Conservation (phyloP, 2,797 vertebrate species). For the Gadopsis bispinosus region DNA sequence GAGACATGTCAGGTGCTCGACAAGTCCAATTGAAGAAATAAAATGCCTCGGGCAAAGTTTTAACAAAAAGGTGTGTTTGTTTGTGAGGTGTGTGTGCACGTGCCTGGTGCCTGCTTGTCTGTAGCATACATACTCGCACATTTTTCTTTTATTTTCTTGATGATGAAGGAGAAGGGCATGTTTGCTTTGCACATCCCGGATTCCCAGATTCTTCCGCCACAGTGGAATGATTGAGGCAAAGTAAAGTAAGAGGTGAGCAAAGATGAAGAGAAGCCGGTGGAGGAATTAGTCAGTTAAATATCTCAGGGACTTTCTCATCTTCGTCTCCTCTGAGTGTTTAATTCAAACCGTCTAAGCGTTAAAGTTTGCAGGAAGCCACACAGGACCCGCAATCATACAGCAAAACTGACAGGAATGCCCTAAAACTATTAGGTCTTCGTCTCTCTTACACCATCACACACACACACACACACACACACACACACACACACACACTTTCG, state of each 20-base stretch:
- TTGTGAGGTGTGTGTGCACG: slow-evolving; percentile 32
- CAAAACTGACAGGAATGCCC: slow-evolving; percentile 76
- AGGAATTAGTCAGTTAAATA: slow-evolving; percentile 80
- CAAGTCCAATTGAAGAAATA: slow-evolving; percentile 67
- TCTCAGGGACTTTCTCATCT: slow-evolving; percentile 76
- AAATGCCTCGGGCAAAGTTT: slow-evolving; percentile 63
- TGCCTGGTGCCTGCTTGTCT: slow-evolving; percentile 23
- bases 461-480: background rate
- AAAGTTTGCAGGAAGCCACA: slow-evolving; percentile 73
- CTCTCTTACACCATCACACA: slow-evolving; percentile 17
- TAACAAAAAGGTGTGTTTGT: slow-evolving; percentile 60
- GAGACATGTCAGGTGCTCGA: slow-evolving; percentile 84
- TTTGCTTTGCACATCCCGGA: slow-evolving; percentile 84
- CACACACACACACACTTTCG: slow-evolving; percentile 18
- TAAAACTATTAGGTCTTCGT: slow-evolving; percentile 65
- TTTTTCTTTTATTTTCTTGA: slow-evolving; percentile 80
- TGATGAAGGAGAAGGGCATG: slow-evolving; percentile 81
- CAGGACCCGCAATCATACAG: slow-evolving; percentile 64
- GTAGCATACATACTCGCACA: slow-evolving; percentile 20
- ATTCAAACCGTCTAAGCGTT: slow-evolving; percentile 69
- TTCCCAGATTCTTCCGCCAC: slow-evolving; percentile 78
- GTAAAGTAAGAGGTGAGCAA: slow-evolving; percentile 46
- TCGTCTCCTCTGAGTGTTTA: slow-evolving; percentile 65
- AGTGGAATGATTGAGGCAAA: slow-evolving; percentile 61
- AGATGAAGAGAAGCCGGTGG: slow-evolving; percentile 46